Evolutionary conservation across 1,140 invertebrate species (phyloP).

Genomic region (Phocides pigmalion): DNA sequence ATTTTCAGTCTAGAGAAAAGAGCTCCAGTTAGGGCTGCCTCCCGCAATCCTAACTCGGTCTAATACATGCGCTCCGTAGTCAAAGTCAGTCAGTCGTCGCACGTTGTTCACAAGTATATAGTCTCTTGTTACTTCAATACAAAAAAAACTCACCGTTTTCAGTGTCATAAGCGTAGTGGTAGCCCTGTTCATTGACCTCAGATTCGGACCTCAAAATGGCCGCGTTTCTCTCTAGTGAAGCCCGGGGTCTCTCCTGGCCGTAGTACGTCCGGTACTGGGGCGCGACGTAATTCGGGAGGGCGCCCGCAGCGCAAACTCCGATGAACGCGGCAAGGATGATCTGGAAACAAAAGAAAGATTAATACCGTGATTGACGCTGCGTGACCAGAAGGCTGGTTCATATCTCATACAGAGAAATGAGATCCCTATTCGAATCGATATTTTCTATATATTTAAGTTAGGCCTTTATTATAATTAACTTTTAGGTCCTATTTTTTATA

Average conservation of each 20-base stretch:
- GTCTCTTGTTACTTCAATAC: background rate
- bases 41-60: too few relatives aligned
- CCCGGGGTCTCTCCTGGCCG: conserved; percentile 50
- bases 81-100: too few relatives aligned
- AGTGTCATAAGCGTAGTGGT: conserved; percentile 70
- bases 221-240: conserved; percentile 62
- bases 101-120: too few relatives aligned
- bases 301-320: conserved; percentile 52
- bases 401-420: too few relatives aligned
- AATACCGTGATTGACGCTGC: background rate
- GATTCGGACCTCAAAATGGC: conserved; percentile 63
- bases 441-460: too few relatives aligned
- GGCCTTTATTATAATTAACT: too few relatives aligned
- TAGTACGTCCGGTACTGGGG: conserved; percentile 57
- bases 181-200: conserved; percentile 70
- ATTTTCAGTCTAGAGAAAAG: too few relatives aligned
- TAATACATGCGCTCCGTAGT: too few relatives aligned
- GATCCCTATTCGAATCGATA: too few relatives aligned
- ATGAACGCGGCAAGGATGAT: conserved; percentile 60
- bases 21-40: too few relatives aligned
- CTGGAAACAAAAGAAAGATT: conserved; percentile 43
- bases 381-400: background rate
- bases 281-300: conserved; percentile 48
- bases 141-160: conserved; percentile 65
- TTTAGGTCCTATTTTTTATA: too few relatives aligned